Evolutionary conservation across 92 coral and sea anemone genomes (phyloP).

Genomic region (Zoanthus sansibaricus): DNA sequence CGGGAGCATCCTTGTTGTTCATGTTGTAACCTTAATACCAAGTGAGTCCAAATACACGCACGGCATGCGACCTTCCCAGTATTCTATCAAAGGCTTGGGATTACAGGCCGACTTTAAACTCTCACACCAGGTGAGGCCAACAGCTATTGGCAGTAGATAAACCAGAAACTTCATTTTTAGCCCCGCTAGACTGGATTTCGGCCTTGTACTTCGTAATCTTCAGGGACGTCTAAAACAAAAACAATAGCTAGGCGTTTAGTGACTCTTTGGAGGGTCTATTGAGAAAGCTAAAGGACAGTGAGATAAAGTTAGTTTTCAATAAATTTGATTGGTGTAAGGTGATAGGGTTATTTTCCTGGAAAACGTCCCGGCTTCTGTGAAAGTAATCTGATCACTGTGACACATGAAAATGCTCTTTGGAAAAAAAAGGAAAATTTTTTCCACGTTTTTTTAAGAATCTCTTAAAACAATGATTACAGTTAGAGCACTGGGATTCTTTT

Average conservation of each 20-base stretch:
- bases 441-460: too few relatives aligned
- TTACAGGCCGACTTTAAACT: constrained; percentile 56
- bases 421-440: too few relatives aligned
- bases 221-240: too few relatives aligned
- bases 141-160: background rate
- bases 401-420: background rate
- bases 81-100: constrained; percentile 72
- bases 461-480: too few relatives aligned
- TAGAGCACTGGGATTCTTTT: too few relatives aligned
- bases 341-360: background rate
- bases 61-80: constrained; percentile 73
- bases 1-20: constrained; percentile 64
- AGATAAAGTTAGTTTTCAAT: background rate
- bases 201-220: background rate
- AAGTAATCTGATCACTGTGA: background rate
- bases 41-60: constrained; percentile 86
- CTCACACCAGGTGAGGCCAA: background rate
- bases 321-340: background rate
- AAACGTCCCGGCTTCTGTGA: background rate
- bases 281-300: too few relatives aligned
- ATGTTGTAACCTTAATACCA: constrained; percentile 83
- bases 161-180: background rate
- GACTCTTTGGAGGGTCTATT: too few relatives aligned
- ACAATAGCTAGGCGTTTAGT: too few relatives aligned
- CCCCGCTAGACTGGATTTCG: background rate